Evolutionary conservation across 2,113 vertebrate species (phyloP), one percentile per base, ranked within the genome.

Genomic region (Mus spicilegus): DNA sequence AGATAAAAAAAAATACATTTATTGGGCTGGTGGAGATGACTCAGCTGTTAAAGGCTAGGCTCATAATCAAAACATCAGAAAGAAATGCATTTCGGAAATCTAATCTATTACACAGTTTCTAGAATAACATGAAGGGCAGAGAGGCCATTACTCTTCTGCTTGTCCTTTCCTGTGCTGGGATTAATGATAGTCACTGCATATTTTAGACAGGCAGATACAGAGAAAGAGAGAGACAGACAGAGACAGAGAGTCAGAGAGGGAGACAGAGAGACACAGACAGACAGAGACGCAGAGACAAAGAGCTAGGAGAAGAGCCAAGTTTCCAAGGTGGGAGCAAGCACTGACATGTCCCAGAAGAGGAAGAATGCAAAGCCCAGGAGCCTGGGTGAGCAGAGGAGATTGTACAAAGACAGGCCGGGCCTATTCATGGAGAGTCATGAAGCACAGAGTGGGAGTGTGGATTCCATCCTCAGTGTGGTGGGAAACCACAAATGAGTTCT

Each of bases 1-100:
- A 98, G 91, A 92, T 19, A 89, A 91, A 97, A 91, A 97, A 73
- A 73, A 42, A 91, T 70, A 46, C 70, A 28, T 88, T 90, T 61
- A 26, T 85, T 65, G 14, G 56, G n/a, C 58, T 63, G 58, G 7
- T 42, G 56, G 56, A 84, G 81, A 46, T 42, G n/a, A 16, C 46
- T 82, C 54, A 39, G n/a, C 80, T 6, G 16, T 30, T 42, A 63
- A 85, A 85, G 39, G n/a, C n/a, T 63, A 84, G 58, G 17, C 56
- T 63, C 51, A 20, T 33, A 80, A 61, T 26, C 81, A 42, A 84
- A 84, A 63, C n/a, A 30, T 42, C 58, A 85, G 26, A 46, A 65
- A 84, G 81, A 56, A 58, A 85, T 30, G 28, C 39, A 46, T 42
- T 42, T 65, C 39, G 9, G 14, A 10, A 63, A 42, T 61, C 33